Percentiles rank a stretch among this genome's conserved stretches.
phyloP scores from a whole-genome alignment of 2,113 vertebrate species.

The Enhydra lutris region DNA sequence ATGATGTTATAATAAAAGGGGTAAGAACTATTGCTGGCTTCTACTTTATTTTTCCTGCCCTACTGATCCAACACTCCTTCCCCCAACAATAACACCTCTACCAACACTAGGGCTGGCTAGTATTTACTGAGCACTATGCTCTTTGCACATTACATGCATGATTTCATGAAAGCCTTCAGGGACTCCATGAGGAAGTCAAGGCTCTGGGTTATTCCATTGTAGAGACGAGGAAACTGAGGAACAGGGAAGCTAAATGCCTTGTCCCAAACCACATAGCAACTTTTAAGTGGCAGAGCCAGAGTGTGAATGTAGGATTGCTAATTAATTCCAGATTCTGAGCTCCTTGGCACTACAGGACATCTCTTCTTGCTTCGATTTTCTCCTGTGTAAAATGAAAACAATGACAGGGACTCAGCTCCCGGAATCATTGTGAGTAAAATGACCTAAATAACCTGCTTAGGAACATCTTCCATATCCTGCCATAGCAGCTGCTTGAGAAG shows the following conservation, averaged over 20 bases:
- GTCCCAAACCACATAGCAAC: neutral
- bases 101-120: too few relatives aligned
- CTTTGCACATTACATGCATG: neutral
- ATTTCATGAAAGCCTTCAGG: neutral
- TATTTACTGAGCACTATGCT: neutral
- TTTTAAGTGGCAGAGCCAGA: neutral
- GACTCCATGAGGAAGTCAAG: neutral
- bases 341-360: neutral
- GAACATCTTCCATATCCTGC: neutral
- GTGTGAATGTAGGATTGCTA: neutral
- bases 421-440: neutral
- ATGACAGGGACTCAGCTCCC: neutral
- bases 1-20: neutral
- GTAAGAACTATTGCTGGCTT: neutral
- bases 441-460: neutral
- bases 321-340: neutral
- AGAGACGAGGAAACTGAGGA: neutral
- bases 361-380: neutral
- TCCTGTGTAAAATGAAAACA: neutral
- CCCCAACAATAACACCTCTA: neutral
- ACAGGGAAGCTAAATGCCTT: neutral
- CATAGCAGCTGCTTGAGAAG: neutral
- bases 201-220: neutral
- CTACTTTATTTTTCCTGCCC: neutral
- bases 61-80: neutral